Conservation (phyloP, 2,888 invertebrate genomes). For the Sminthurinus aureus region DNA sequence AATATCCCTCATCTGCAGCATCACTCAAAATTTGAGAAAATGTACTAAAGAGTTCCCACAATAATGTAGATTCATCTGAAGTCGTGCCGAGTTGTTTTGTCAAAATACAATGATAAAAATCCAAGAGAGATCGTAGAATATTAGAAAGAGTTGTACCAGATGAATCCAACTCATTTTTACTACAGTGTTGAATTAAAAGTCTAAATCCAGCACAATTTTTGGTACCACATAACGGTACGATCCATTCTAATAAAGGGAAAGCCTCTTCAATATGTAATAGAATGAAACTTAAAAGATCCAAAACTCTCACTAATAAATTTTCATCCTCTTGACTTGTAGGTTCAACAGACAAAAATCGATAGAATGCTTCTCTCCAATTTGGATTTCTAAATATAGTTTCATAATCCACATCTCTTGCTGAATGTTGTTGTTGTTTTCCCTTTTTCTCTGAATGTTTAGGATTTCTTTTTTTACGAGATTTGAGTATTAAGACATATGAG, state of each 20-base stretch:
- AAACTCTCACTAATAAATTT: constrained; percentile 67
- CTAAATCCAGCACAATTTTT: constrained; percentile 50
- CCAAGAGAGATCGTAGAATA: constrained; percentile 47
- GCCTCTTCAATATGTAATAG: constrained; percentile 42
- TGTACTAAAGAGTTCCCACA: constrained; percentile 49
- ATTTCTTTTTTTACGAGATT: constrained; percentile 60
- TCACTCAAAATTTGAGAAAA: constrained; percentile 45
- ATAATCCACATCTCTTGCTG: constrained; percentile 38
- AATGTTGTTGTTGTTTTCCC: constrained; percentile 56
- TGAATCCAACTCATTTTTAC: constrained; percentile 34
- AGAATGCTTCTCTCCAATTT: constrained; percentile 72
- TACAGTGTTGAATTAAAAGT: constrained; percentile 41
- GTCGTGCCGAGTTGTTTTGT: constrained; percentile 25
- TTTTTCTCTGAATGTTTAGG: constrained; percentile 8
- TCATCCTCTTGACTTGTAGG: constrained; percentile 74
- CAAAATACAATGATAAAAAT: constrained; percentile 49
- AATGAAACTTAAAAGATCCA: constrained; percentile 58
- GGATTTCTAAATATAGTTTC: constrained; percentile 59
- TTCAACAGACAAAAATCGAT: constrained; percentile 70
- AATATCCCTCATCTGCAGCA: constrained; percentile 41
- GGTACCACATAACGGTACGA: constrained; percentile 51
- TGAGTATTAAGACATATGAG: constrained; percentile 64
- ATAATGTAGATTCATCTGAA: constrained; percentile 15
- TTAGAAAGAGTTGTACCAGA: constrained; percentile 50
- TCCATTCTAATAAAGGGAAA: constrained; percentile 47